Evolutionary conservation across 1,140 invertebrate species (phyloP).

Genomic region (Oedothorax gibbosus): DNA sequence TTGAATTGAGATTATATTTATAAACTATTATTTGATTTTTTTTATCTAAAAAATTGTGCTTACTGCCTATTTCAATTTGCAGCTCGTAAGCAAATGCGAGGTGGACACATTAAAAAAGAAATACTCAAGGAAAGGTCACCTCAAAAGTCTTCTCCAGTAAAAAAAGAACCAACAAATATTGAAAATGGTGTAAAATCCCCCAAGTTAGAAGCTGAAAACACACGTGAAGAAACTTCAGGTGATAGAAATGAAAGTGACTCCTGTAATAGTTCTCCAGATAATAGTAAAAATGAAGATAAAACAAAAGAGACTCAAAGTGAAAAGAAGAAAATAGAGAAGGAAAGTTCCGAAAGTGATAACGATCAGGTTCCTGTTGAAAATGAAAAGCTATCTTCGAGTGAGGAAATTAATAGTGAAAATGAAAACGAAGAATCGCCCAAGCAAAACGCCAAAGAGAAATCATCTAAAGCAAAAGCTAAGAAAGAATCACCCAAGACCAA

Average conservation of each 20-base stretch:
- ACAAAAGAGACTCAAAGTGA: background rate
- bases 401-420: background rate
- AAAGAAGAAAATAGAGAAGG: background rate
- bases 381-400: background rate
- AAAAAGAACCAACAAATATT: background rate
- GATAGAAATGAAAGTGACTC: background rate
- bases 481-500: background rate
- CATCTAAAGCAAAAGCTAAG: no score
- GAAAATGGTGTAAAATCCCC: background rate
- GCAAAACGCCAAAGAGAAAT: background rate
- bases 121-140: background rate
- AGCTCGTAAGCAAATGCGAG: slow-evolving; percentile 6
- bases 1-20: no score
- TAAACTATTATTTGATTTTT: no score
- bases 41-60: no score
- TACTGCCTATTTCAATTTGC: background rate
- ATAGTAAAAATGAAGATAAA: background rate
- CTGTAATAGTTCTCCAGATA: no score
- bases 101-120: background rate
- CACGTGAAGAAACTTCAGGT: background rate
- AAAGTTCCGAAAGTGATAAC: background rate
- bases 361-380: background rate
- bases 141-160: background rate
- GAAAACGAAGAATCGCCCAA: background rate
- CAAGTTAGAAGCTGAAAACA: background rate